Evolutionary conservation across 2,888 invertebrate species (phyloP), one percentile per base, ranked within the genome.

Genomic region (Ornithoptera alexandrae): DNA sequence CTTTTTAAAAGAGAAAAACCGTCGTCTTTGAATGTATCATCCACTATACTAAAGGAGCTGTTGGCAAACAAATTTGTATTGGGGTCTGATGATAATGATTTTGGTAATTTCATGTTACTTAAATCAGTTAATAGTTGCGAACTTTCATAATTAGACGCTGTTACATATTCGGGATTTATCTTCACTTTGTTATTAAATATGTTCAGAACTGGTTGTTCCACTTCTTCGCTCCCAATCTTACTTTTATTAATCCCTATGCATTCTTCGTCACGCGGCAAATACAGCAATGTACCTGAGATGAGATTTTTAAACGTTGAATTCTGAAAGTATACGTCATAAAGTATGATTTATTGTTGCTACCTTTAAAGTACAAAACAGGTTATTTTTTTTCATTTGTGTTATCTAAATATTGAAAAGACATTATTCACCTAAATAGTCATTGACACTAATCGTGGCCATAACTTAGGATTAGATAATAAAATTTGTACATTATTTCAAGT

Each of bases 251-350:
- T 24, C 83, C 81, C 79, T 84, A 81, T 64, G 74, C 77, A 70
- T 67, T 86, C 86, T 85, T 86, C 83, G 73, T 72, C 79, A 75
- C 76, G 76, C 84, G 84, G 85, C 83, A 82, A 79, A 70, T 81
- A 80, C 84, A 74, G 81, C 83, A 77, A 80, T 76, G 76, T 75
- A 90, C 91, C 91, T 92, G 88, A 79, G 89, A 84, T 79, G 79
- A 87, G 86, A 70, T 66, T 83, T 70, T 63, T 68, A 71, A 67
- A 46, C 53, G 63, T 24, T 71, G 57, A 71, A 71, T 70, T 36
- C 53, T 53, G 53, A 53, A 53, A 53, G 53, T 62, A 39, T 42
- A 42, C n/a, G 39, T 60, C 2, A 60, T 36, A 60, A 30, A 12
- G 7, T 60, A 60, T 18, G 6, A 53, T 53, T 53, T 53, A 53